Evolutionary conservation across 2,888 invertebrate genomes (phyloP), one percentile per base, ranked within the genome.

Genomic region (Metopia argyrocephala): DNA sequence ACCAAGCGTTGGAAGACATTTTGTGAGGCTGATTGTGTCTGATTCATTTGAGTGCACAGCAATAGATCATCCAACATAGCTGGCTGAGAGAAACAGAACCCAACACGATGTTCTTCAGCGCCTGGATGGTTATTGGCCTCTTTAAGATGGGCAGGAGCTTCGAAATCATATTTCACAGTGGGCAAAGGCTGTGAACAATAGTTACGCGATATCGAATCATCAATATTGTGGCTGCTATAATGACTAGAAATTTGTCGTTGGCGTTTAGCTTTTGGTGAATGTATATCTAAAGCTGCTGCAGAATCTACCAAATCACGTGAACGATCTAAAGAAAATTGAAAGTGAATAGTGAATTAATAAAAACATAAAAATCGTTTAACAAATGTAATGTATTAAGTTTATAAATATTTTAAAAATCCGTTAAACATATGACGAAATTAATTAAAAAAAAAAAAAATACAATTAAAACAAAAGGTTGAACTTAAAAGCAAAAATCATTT

Each of bases 51-150:
- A 57, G 94, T 93, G 85, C 92, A 93, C 18, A 96, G 91, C 86
- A 97, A 91, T 87, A 97, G 92, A 91, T 97, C 94, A 85, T 96
- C 96, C 79, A 95, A 92, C 85, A 94, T 93, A 46, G 94, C 94
- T 1, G 98, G 97, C 90, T 98, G 98, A 31, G 98, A 97, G 92
- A 96, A 96, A 87, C 95, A 94, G 84, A 94, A 92, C 82, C 92
- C 92, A 76, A 92, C 91, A 88, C 93, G 92, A 84, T 89, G 88
- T 84, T 88, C 89, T 75, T 86, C 86, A 38, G 89, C 87, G 6
- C 87, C 27, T 0, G 85, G 83, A 76, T 84, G 84, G 66, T 86
- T 85, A 4, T 84, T 85, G 18, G 81, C 83, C 2, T 69, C 78
- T 20, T 82, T 70, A 0, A 25, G 71, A 48, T 66, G 65, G n/a